A percentile compares a stretch with the other conserved stretches of the same genome.
Evolutionary conservation across 1,140 invertebrate species (phyloP).

Genomic region (Schlechtendalia chinensis): DNA sequence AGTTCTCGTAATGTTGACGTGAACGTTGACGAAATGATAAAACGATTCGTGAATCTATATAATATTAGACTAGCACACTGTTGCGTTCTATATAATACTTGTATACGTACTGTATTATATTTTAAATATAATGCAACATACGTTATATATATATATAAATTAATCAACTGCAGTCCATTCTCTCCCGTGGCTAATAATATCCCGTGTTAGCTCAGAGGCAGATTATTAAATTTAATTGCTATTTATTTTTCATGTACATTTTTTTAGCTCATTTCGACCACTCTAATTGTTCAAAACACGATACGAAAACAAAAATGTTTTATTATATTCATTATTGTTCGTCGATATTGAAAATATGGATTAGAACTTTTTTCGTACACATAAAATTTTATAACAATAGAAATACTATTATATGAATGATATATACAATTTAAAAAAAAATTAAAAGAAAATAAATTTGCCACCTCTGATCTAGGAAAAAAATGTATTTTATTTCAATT

Average conservation of each 20-base stretch:
- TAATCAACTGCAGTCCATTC: background rate
- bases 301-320: too few species aligned
- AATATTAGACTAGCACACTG: background rate
- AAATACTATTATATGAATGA: too few species aligned
- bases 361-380: too few species aligned
- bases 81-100: slow-evolving; percentile 8
- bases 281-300: too few species aligned
- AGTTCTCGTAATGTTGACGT: background rate
- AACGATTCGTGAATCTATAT: background rate
- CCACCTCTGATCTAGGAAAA: too few species aligned
- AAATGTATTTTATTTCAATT: too few species aligned
- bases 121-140: too few species aligned
- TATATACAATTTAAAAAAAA: too few species aligned
- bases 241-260: background rate
- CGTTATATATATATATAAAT: background rate
- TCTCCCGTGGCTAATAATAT: background rate
- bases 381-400: too few species aligned
- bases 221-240: background rate
- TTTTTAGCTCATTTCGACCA: background rate
- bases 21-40: background rate
- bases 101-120: background rate
- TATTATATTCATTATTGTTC: too few species aligned
- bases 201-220: background rate
- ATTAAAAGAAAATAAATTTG: too few species aligned
- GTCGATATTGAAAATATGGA: too few species aligned